Base-by-base conservation (phyloP, 2,888 invertebrate genomes). In the Idaea dimidiata region DNA sequence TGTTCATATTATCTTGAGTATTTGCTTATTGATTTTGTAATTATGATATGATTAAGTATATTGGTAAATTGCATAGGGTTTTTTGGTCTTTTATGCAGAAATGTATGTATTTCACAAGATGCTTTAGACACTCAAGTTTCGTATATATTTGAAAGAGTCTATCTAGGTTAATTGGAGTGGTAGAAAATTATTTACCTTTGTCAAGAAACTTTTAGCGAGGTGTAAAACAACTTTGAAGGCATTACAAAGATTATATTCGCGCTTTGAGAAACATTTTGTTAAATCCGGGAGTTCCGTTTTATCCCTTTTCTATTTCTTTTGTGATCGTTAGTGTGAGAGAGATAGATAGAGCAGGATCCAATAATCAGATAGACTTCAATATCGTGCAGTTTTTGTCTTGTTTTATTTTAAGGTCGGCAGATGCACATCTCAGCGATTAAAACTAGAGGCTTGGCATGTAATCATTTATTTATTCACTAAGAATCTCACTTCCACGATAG, bases 381-480 rank as follows among this genome's bases (percentile, higher is more conserved):
- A 75, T 78, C 69, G 70, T 73, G 69, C 65, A 74, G 68, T 70
- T 74, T 72, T 71, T 69, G 67, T 72, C 57, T 66, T 73, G 69
- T 72, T 68, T 65, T 70, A 71, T 69, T 43, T 14, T 8, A 43
- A 7, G 43, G 43, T 14, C 14, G 43, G 8, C 0, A 43, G 43
- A 14, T 43, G 43, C 68, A 67, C 70, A 68, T 62, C 56, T 62
- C 57, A 59, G 61, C 63, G 60, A 67, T 69, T 69, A 65, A 71
- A 71, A 71, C 68, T 59, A 69, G 62, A 83, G 84, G 82, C 80
- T 86, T 78, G 78, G 83, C 80, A 78, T 77, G 75, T 74, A 79
- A 77, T 79, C 74, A 79, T 83, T 84, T 74, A 79, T 83, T 84
- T 81, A 81, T 76, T 78, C 72, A 72, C 81, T 83, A 81, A 80